A percentile compares a stretch with the other conserved stretches of the same genome.
These are phyloP conservation scores for Ormyrus nitidulus DNA, from an alignment of 2,888 invertebrate genomes.

Conservation along the genomic window DNA sequence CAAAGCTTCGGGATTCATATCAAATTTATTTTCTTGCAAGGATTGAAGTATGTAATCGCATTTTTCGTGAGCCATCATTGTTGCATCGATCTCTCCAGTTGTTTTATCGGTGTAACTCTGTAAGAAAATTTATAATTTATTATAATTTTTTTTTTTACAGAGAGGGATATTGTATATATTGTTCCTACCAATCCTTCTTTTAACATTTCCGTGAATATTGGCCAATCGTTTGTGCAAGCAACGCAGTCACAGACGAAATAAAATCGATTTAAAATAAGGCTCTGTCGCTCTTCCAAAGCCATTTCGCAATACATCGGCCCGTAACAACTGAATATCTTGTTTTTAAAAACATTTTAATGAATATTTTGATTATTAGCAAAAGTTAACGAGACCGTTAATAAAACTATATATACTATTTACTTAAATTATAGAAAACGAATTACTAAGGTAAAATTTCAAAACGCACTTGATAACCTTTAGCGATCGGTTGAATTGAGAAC, in stretches of 20 bases:
- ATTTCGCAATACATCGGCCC: conserved; percentile 46
- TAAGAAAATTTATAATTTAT: not conserved
- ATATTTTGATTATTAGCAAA: too few relatives aligned
- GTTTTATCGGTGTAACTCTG: not conserved
- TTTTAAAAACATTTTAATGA: too few relatives aligned
- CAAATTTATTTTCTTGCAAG: conserved; percentile 8
- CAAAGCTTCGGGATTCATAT: conserved; percentile 4
- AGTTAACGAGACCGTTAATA: too few relatives aligned
- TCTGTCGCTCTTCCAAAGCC: not conserved
- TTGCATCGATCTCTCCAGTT: not conserved
- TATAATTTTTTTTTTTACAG: conserved; percentile 8
- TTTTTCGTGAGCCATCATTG: conserved; percentile 6
- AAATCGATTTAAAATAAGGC: conserved; percentile 17
- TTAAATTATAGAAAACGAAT: too few relatives aligned
- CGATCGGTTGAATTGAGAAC: conserved; percentile 37
- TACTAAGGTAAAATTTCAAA: too few relatives aligned
- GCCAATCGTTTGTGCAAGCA: conserved; percentile 50
- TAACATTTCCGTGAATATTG: conserved; percentile 21
- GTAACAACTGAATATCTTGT: conserved; percentile 43
- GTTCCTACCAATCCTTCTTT: conserved; percentile 26
- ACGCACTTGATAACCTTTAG: conserved; percentile 42
- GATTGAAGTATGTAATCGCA: conserved; percentile 24
- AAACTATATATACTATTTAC: too few relatives aligned
- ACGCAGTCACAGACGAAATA: conserved; percentile 44
- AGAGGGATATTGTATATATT: not conserved